Base-by-base conservation (phyloP, 2,797 vertebrate species). In the Sebastiscus albofasciatus region DNA sequence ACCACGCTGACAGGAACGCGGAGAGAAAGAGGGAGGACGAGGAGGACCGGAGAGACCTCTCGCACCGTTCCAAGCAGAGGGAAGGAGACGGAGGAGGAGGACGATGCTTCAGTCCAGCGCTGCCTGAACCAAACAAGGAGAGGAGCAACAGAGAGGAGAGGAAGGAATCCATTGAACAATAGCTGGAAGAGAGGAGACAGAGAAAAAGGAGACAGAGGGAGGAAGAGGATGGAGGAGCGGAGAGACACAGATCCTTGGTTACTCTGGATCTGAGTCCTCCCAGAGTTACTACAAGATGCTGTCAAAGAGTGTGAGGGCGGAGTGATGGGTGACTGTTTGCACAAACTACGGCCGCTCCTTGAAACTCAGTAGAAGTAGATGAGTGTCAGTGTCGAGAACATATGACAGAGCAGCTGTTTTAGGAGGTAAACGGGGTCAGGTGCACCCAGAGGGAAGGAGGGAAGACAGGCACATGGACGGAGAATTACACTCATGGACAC, bases 71-170 rank as follows among this genome's bases (percentile, higher is more conserved):
- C 65, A 54, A 81, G 81, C 56, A 65, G 76, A 83, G 81, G 22
- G 70, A 75, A 81, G 90, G 77, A 85, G 83, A 66, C 66, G 29
- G 90, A 83, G 83, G 78, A 75, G 62, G 62, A 77, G 79, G 79
- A 75, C 22, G 16, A 87, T 81, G 90, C 84, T 88, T 64, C 66
- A 74, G 71, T 75, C 75, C 72, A 70, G 65, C 13, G 66, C 59
- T 81, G 88, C 78, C 79, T 92, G 90, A 95, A 79, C 72, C 75
- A 56, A 90, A 90, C 76, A 82, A 84, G 84, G 80, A 79, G n/a
- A 79, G 81, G 68, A 91, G 89, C 90, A 90, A 89, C 80, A 84
- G 76, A 72, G 67, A 26, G 34, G 34, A 36, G 36, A 36, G 75
- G 69, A 42, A 68, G 80, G 59, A 67, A 67, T 70, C 62, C 22